Evolutionary conservation across 2,888 invertebrate genomes (phyloP).

Genomic region (Oligia latruncula): DNA sequence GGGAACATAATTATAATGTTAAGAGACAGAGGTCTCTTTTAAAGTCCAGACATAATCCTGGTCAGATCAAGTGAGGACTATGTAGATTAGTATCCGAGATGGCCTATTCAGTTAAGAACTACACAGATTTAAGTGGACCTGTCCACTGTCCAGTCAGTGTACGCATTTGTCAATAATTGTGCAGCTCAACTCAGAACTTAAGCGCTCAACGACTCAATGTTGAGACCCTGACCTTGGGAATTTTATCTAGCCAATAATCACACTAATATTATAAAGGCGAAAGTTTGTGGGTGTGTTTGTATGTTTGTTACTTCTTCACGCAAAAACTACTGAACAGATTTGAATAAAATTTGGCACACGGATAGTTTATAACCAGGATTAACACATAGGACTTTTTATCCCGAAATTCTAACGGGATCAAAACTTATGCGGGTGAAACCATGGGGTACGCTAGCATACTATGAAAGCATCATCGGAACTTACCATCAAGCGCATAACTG

Average conservation of each 20-base stretch:
- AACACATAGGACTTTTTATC: no score
- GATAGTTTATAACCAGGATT: no score
- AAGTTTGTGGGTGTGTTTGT: no score
- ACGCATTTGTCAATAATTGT: no score
- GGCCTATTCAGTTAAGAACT: not conserved
- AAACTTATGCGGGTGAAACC: no score
- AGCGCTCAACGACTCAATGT: not conserved
- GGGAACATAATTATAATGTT: not conserved
- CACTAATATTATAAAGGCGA: no score
- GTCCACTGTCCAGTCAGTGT: no score
- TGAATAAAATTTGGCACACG: no score
- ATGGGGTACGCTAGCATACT: not conserved
- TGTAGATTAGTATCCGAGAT: not conserved
- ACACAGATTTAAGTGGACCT: not conserved
- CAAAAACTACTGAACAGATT: no score
- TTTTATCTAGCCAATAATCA: not conserved
- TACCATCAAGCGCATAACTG: conserved; percentile 83
- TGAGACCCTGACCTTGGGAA: not conserved
- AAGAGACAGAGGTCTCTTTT: not conserved
- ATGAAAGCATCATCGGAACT: conserved; percentile 49
- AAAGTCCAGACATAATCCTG: not conserved
- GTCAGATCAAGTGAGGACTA: no score
- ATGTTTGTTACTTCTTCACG: no score
- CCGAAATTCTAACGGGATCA: no score
- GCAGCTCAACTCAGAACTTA: not conserved